Evolutionary conservation across 1,140 invertebrate genomes (phyloP).

Genomic region (Sarcophaga bullata): DNA sequence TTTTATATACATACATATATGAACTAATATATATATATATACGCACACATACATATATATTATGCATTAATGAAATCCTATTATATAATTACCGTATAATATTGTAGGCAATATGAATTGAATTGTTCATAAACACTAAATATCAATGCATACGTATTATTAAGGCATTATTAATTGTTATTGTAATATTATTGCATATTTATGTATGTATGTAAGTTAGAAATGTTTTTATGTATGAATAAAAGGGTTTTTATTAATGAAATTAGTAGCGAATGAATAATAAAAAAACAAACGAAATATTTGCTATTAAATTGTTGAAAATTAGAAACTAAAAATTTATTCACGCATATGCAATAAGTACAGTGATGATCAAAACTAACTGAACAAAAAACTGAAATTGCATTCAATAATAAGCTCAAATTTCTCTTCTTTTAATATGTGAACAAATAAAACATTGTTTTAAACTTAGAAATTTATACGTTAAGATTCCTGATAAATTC

Average conservation of each 20-base stretch:
- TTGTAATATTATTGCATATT: background rate
- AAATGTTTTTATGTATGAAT: no score
- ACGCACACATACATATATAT: background rate
- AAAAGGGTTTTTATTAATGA: no score
- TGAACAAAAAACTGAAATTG: no score
- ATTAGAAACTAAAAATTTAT: constrained; percentile 2
- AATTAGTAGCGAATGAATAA: no score
- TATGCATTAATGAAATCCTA: background rate
- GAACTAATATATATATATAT: background rate
- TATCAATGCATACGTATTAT: background rate
- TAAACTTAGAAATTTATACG: no score
- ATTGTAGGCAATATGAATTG: background rate
- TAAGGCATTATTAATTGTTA: background rate
- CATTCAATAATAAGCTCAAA: no score
- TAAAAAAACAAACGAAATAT: background rate
- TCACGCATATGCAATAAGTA: no score
- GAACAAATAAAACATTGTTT: no score
- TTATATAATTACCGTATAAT: background rate
- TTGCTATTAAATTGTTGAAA: constrained; percentile 23
- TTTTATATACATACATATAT: background rate
- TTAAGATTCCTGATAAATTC: no score
- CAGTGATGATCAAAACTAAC: no score
- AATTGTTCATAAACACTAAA: constrained; percentile 9
- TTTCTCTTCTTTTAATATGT: no score
- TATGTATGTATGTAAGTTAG: background rate